phyloP scores from a whole-genome alignment of 2,113 vertebrate genomes.

The Columba janthina region DNA sequence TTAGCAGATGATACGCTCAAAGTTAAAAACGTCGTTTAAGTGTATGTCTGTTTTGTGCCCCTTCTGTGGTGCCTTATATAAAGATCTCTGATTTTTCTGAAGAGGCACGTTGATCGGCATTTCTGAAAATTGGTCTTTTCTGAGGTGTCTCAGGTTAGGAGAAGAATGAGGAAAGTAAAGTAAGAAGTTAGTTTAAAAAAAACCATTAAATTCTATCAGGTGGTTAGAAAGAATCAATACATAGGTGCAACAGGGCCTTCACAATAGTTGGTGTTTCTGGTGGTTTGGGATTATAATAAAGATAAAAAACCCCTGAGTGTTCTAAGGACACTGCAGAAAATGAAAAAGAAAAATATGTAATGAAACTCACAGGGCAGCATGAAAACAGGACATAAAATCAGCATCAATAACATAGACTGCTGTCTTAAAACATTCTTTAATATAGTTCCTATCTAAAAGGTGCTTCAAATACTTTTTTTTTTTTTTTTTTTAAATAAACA shows the following conservation, averaged over 20 bases:
- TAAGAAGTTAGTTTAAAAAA: neutral
- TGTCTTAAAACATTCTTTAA: slow-evolving; percentile 22
- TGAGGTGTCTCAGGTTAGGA: neutral
- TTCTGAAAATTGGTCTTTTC: neutral
- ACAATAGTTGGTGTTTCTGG: neutral
- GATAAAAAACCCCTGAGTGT: neutral
- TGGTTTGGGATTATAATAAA: neutral
- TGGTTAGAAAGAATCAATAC: neutral
- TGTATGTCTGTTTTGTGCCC: rapidly evolving
- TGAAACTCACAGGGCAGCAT: neutral
- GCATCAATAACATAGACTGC: neutral
- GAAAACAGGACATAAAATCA: neutral
- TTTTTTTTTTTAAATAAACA: neutral
- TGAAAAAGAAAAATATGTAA: neutral
- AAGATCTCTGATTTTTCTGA: neutral
- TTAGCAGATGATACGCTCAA: neutral
- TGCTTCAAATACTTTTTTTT: neutral
- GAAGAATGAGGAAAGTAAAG: neutral
- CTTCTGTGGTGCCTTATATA: neutral
- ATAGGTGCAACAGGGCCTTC: neutral
- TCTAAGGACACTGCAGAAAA: neutral
- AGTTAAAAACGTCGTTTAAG: neutral
- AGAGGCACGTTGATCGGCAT: neutral
- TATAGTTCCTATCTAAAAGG: slow-evolving; percentile 1
- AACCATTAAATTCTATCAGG: neutral